Base-by-base conservation (phyloP, 2,888 invertebrate genomes). In the Mimumesa dahlbomi region DNA sequence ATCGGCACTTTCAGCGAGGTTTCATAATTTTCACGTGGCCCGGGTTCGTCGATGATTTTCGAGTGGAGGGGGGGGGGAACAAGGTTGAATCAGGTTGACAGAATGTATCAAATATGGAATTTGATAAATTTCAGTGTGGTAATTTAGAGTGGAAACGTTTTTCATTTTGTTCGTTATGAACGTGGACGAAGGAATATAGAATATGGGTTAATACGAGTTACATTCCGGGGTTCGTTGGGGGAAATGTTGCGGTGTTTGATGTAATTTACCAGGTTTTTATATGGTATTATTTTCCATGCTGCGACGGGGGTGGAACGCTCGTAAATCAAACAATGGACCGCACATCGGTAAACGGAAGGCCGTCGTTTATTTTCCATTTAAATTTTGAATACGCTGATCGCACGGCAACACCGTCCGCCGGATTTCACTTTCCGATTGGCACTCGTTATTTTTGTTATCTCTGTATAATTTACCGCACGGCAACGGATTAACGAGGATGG, bases 1-100 rank as follows among this genome's bases (percentile, higher is more conserved):
- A 11, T n/a, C 22, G 21, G 16, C 21, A 45, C 45, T 45, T 21
- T n/a, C 52, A 46, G 38, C 38, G 45, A 46, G 31, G n/a, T 70
- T 61, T 50, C 54, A 52, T 16, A n/a, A 9, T 19, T 1, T 21
- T 9, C 19, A 9, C 45, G 45, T 21, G n/a, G n/a, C 2, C 21
- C 19, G 21, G 19, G n/a, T 25, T 25, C 25, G n/a, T n/a, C n/a
- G 25, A 25, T 25, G 25, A 7, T 25, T 25, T 3, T 7, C 25
- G 25, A 3, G 25, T 25, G 25, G 25, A 25, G 4, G 25, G 7
- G 25, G n/a, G n/a, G n/a, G n/a, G n/a, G n/a, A n/a, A n/a, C n/a
- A n/a, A n/a, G n/a, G n/a, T n/a, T n/a, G n/a, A n/a, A n/a, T n/a
- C n/a, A n/a, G n/a, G n/a, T n/a, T n/a, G n/a, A n/a, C n/a, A n/a